Base-by-base conservation (phyloP, 1,140 invertebrate genomes). In the Microplitis mediator region DNA sequence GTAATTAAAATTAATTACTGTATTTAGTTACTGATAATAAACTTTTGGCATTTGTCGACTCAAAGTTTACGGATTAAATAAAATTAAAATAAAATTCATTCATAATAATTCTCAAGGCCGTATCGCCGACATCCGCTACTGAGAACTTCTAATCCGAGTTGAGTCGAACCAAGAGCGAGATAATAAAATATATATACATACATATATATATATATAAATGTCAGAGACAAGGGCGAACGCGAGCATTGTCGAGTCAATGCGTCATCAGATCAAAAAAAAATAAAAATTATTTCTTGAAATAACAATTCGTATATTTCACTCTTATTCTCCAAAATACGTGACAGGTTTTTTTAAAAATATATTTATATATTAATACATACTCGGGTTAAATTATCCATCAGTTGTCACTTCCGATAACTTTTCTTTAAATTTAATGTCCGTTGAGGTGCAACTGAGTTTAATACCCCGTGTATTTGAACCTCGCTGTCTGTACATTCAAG, bases 11-110 rank as follows among this genome's bases (percentile, higher is more conserved):
- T 23, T 23, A 23, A 23, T 0, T 23, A 23, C 2, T 23, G 23
- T 23, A 23, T 23, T 23, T 23, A 23, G 23, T 23, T 11, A 11
- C 39, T 11, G 11, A 11, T 11, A 45, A 45, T 45, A 6, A 45
- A 9, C 39, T 45, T 11, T 23, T 23, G 23, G 3, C 39, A 45
- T 45, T 45, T 45, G 39, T 45, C 39, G 6, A 6, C 5, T 9
- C 11, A 45, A 45, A 45, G 6, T 45, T 45, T 11, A 45, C 6
- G 8, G 39, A 45, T 45, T 45, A 45, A 45, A 45, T 45, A 45
- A 82, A 81, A 82, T 83, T 5, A 9, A 45, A 45, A 45, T 45
- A 45, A 82, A 81, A 82, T 83, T 77, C 82, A 82, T 83, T 83
- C 81, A 81, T 82, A 79, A 82, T 80, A 74, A 76, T 69, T 45